Evolutionary conservation across 2,888 invertebrate genomes (phyloP).

Genomic region (Ephialtes manifestator): DNA sequence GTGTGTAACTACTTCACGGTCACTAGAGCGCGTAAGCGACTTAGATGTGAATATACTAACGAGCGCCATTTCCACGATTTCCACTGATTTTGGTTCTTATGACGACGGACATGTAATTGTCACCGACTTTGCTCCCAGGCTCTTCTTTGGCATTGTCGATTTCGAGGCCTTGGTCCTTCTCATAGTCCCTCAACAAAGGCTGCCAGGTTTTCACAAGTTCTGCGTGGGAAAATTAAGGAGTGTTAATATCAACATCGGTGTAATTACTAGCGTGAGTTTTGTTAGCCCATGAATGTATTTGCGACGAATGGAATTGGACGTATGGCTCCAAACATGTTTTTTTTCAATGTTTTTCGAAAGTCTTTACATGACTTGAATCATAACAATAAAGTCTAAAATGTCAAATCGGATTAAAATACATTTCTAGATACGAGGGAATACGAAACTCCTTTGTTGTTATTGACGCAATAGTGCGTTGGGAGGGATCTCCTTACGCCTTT

Average conservation of each 20-base stretch:
- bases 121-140: slow-evolving; percentile 74
- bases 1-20: slow-evolving; percentile 4
- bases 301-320: not conserved
- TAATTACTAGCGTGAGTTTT: not conserved
- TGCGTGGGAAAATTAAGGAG: slow-evolving; percentile 33
- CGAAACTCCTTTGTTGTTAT: too few species aligned
- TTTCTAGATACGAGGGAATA: not conserved
- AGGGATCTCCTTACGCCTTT: too few species aligned
- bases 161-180: slow-evolving; percentile 72
- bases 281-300: not conserved
- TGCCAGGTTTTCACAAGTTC: slow-evolving; percentile 71
- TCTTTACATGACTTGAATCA: not conserved
- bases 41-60: slow-evolving; percentile 69
- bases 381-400: not conserved
- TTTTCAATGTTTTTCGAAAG: not conserved
- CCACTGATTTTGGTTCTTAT: slow-evolving; percentile 74
- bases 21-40: not conserved
- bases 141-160: slow-evolving; percentile 73
- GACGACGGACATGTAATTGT: slow-evolving; percentile 78
- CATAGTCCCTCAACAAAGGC: slow-evolving; percentile 71
- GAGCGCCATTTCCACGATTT: slow-evolving; percentile 70
- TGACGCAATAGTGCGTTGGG: too few species aligned
- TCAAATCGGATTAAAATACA: not conserved
- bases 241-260: not conserved
- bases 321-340: not conserved